Percentiles rank a stretch among this genome's conserved stretches.
phyloP scores from a whole-genome alignment of 2,888 invertebrate species.

The Spodoptera exigua region DNA sequence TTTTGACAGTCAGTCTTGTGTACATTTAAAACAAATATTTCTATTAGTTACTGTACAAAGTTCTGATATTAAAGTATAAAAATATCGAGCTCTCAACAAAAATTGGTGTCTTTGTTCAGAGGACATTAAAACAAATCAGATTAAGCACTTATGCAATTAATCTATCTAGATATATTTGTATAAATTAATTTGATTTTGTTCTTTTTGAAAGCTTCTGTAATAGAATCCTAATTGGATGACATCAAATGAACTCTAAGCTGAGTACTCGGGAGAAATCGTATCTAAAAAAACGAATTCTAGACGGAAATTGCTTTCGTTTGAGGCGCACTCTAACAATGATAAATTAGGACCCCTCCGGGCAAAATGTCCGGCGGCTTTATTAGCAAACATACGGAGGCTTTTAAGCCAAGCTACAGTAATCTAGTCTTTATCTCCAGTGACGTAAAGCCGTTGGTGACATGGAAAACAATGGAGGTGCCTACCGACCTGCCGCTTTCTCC shows the following conservation, averaged over 20 bases:
- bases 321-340: conserved; percentile 81
- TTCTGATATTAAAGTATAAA: background rate
- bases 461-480: conserved; percentile 51
- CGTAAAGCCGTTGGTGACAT: conserved; percentile 64
- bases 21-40: conserved; percentile 29
- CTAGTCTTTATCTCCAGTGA: conserved; percentile 69
- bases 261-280: conserved; percentile 64
- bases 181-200: conserved; percentile 49
- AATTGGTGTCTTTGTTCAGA: background rate
- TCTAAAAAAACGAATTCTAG: conserved; percentile 73
- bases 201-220: conserved; percentile 54
- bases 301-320: conserved; percentile 83
- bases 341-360: conserved; percentile 81
- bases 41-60: background rate
- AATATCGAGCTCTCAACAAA: background rate
- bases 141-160: conserved; percentile 5
- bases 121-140: conserved; percentile 6
- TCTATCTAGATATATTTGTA: conserved; percentile 12
- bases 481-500: conserved; percentile 58
- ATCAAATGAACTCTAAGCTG: conserved; percentile 73
- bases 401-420: conserved; percentile 67
- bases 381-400: conserved; percentile 78
- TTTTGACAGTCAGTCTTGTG: conserved; percentile 48
- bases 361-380: conserved; percentile 80
- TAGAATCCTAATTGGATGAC: conserved; percentile 68